Percentiles rank a stretch among this genome's conserved stretches.
These are phyloP conservation scores for Phenganax stokvisi DNA, from an alignment of 92 coral and sea anemone species.

Conservation along the genomic window DNA sequence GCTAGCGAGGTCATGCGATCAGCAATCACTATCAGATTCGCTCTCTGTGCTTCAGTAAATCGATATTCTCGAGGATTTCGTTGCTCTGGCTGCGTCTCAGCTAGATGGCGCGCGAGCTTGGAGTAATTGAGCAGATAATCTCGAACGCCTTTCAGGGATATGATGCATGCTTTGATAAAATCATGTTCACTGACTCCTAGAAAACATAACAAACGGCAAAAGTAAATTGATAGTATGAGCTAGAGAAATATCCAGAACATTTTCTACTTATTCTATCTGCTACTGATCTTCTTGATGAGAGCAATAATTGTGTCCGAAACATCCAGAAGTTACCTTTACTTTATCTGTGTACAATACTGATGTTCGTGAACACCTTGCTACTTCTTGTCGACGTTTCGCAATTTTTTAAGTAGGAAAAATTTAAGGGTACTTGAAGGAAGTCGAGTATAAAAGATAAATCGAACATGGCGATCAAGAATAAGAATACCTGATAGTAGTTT, in stretches of 20 bases:
- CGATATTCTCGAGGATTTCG: conserved; percentile 29
- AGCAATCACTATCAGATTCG: conserved; percentile 48
- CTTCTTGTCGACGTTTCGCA: too few species aligned
- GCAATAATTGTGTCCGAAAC: too few species aligned
- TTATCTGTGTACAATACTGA: too few species aligned
- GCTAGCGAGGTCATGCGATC: conserved; percentile 54
- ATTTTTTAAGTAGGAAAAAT: too few species aligned
- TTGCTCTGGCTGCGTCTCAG: conserved; percentile 21
- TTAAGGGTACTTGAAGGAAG: too few species aligned
- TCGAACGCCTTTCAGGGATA: conserved; percentile 58
- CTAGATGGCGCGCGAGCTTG: conserved; percentile 52
- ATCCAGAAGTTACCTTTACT: too few species aligned
- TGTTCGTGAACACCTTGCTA: too few species aligned
- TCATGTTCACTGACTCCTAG: conserved; percentile 44
- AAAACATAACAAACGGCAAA: background rate
- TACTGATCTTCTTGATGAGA: too few species aligned
- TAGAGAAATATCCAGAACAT: too few species aligned
- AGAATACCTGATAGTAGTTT: conserved; percentile 7
- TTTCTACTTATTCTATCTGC: too few species aligned
- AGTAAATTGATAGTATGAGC: background rate
- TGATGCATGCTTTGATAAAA: conserved; percentile 54
- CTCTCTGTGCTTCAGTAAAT: conserved; percentile 51
- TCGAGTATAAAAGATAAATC: too few species aligned
- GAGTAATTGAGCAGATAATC: conserved; percentile 58
- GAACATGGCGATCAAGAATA: too few species aligned